Evolutionary conservation across 2,113 vertebrate genomes (phyloP).

Genomic region (Phylloscopus trochilus): DNA sequence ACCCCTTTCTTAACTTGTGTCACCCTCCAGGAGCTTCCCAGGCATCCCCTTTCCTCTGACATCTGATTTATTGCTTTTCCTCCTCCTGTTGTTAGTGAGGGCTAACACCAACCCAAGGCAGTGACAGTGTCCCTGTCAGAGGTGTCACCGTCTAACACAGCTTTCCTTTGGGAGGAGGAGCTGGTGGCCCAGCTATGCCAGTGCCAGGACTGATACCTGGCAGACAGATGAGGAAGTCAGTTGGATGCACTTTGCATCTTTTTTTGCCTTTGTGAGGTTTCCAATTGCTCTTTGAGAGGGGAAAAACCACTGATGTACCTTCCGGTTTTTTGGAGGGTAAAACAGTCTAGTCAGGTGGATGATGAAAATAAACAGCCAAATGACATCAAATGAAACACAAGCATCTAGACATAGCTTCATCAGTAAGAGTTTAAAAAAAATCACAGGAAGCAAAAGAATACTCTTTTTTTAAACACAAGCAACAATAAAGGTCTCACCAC

Average conservation of each 20-base stretch:
- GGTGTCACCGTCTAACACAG: neutral
- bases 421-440: neutral
- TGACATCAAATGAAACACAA: neutral
- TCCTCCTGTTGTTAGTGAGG: neutral
- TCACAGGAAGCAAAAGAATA: neutral
- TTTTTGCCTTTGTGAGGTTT: neutral
- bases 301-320: fast-evolving
- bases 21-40: neutral
- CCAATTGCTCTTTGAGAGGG: neutral
- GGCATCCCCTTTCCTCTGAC: neutral
- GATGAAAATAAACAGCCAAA: neutral
- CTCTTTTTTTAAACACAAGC: neutral
- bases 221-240: neutral
- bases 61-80: neutral
- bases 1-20: neutral
- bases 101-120: neutral
- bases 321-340: neutral
- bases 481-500: neutral
- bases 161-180: neutral
- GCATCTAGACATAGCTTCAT: neutral
- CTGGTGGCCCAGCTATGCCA: neutral
- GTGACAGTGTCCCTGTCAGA: slow-evolving; percentile 18
- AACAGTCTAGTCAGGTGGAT: neutral
- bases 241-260: neutral
- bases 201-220: neutral